Evolutionary conservation across 2,888 invertebrate species (phyloP), one percentile per base, ranked within the genome.

Genomic region (Leucophenga maculata): DNA sequence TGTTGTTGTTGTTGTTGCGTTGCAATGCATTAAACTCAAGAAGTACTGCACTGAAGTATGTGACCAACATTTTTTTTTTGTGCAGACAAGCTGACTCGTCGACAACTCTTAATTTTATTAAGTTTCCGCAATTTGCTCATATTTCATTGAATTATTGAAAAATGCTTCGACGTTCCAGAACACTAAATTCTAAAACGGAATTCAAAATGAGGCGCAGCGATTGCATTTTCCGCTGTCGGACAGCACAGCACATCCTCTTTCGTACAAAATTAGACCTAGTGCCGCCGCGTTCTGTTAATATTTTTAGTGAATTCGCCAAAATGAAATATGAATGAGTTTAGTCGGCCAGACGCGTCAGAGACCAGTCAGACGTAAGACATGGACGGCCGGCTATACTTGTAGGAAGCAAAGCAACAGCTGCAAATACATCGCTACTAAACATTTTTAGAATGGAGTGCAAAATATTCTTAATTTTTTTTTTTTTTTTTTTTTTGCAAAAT

Each of bases 401-500:
- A 44, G 39, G 39, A 64, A 64, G 48, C 46, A 13, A 13, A 64
- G 46, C 50, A 64, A 64, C 62, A 64, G 62, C 62, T 64, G 62
- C 62, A 64, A 48, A 64, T 48, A 13, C 50, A 50, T 1, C 16
- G 50, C 50, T 16, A n/a, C 16, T 2, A 50, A n/a, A 50, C 6
- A 18, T 16, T 50, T 16, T 18, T n/a, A 50, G 18, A 50, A 50
- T n/a, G 16, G n/a, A 50, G 50, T 50, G 50, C 14, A 18, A n/a
- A 50, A 16, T 13, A 26, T n/a, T n/a, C n/a, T n/a, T n/a, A n/a
- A n/a, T n/a, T n/a, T n/a, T n/a, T 39, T 57, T 26, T 26, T n/a
- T 39, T 18, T 60, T 39, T 66, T 55, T 70, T 65, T 72, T 73
- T 75, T 62, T 69, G 68, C 20, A 69, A 55, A 70, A 68, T 76